These are phyloP conservation scores for Drosophila rellima DNA, from an alignment of 2,888 invertebrate genomes.

Conservation along the genomic window DNA sequence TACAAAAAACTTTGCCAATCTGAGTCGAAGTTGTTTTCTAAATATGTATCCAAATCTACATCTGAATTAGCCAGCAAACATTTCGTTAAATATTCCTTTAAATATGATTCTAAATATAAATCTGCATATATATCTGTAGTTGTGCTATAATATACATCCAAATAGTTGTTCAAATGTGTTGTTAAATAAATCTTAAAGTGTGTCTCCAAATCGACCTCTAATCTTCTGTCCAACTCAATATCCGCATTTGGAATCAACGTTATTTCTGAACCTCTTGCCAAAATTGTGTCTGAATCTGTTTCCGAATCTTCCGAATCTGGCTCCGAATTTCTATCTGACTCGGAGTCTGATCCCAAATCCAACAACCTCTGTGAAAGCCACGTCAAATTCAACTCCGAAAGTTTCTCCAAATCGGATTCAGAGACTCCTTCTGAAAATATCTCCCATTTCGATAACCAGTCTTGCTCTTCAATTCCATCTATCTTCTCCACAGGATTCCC, in stretches of 20 bases:
- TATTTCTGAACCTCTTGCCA: not conserved
- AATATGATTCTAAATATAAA: not conserved
- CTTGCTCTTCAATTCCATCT: not conserved
- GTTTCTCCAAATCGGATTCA: not conserved
- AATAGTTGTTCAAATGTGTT: not conserved
- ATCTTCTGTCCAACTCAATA: not conserved
- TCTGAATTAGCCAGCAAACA: not conserved
- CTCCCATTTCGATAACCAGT: not conserved
- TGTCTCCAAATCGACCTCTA: not conserved
- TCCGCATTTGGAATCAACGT: not conserved
- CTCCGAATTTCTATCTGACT: not conserved
- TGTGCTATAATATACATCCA: not conserved
- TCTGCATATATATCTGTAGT: not conserved
- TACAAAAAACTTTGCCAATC: conserved; percentile 1
- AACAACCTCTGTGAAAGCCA: too few species aligned
- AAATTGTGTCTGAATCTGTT: not conserved
- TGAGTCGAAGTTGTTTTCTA: not conserved
- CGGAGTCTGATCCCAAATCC: not conserved
- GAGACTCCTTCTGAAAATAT: not conserved
- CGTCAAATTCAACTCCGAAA: too few species aligned
- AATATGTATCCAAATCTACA: conserved; percentile 1
- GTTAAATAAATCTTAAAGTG: not conserved
- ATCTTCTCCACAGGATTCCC: too few species aligned
- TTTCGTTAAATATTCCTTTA: not conserved
- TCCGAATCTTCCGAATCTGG: not conserved